Evolutionary conservation across 2,797 vertebrate species (phyloP).

Genomic region (Potorous gilbertii): DNA sequence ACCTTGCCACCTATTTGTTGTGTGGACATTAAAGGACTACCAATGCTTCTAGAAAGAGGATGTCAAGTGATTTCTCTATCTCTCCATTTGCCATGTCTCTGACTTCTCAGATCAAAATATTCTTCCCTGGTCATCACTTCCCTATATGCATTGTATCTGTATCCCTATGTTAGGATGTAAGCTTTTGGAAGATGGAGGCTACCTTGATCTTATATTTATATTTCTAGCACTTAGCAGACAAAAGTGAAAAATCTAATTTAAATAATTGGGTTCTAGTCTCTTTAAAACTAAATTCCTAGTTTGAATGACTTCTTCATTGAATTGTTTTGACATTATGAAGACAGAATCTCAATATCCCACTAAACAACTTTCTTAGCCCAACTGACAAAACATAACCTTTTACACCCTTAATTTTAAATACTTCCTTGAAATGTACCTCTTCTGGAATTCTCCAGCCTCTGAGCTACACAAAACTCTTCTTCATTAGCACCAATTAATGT

Average conservation of each 20-base stretch:
- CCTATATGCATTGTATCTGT: neutral
- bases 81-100: neutral
- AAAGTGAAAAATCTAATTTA: neutral
- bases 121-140: neutral
- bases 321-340: neutral
- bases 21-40: neutral
- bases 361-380: slow-evolving; percentile 1
- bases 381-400: neutral
- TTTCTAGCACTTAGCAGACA: neutral
- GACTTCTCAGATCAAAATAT: neutral
- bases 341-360: slow-evolving; percentile 6
- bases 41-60: neutral
- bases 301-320: neutral
- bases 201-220: neutral
- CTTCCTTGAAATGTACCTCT: neutral
- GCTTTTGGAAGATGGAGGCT: neutral
- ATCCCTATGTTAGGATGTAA: neutral
- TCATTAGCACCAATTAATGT: slow-evolving; percentile 23
- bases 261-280: slow-evolving; percentile 4
- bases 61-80: neutral
- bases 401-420: slow-evolving; percentile 35
- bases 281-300: slow-evolving; percentile 18
- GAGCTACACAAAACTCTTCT: slow-evolving; percentile 12
- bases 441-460: slow-evolving; percentile 32
- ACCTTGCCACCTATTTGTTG: neutral